A percentile compares a stretch with the other conserved stretches of the same genome.
These are phyloP conservation scores for Caenorhabditis virilis DNA, from an alignment of 2,888 invertebrate species.

Conservation along the genomic window DNA sequence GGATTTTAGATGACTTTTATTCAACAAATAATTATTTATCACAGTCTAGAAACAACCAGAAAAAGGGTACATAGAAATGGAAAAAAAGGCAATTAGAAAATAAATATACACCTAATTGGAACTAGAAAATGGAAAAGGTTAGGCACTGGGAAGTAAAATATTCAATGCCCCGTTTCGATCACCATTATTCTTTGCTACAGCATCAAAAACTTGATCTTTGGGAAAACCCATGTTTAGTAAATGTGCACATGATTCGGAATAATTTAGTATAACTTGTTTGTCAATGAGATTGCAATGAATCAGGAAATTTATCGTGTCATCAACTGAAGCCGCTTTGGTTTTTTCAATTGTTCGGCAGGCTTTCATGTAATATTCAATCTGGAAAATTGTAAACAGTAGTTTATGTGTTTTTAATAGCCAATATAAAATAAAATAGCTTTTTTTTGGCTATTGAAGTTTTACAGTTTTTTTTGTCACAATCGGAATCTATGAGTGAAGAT, in stretches of 20 bases:
- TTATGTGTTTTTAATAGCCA: too few relatives aligned
- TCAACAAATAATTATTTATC: too few relatives aligned
- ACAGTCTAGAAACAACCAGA: too few relatives aligned
- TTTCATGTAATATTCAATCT: constrained; percentile 58
- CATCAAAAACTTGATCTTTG: constrained; percentile 22
- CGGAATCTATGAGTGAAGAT: too few relatives aligned
- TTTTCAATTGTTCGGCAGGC: constrained; percentile 48
- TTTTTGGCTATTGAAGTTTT: background rate
- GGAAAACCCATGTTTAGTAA: constrained; percentile 49
- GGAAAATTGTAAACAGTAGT: too few relatives aligned
- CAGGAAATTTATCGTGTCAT: constrained; percentile 39
- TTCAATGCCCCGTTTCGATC: constrained; percentile 37
- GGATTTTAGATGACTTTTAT: too few relatives aligned
- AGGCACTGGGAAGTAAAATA: too few relatives aligned
- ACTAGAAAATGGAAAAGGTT: too few relatives aligned
- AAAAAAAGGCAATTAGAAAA: too few relatives aligned
- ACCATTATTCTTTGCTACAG: constrained; percentile 25
- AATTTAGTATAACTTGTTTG: constrained; percentile 40
- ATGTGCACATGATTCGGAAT: constrained; percentile 41
- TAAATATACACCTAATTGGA: too few relatives aligned
- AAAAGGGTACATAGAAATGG: too few relatives aligned
- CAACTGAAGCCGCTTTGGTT: constrained; percentile 26
- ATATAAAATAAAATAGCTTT: background rate
- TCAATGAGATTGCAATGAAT: constrained; percentile 40
- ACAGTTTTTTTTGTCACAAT: background rate